Conservation (phyloP, 2,113 vertebrate genomes). For the Catharus fuscescens region DNA sequence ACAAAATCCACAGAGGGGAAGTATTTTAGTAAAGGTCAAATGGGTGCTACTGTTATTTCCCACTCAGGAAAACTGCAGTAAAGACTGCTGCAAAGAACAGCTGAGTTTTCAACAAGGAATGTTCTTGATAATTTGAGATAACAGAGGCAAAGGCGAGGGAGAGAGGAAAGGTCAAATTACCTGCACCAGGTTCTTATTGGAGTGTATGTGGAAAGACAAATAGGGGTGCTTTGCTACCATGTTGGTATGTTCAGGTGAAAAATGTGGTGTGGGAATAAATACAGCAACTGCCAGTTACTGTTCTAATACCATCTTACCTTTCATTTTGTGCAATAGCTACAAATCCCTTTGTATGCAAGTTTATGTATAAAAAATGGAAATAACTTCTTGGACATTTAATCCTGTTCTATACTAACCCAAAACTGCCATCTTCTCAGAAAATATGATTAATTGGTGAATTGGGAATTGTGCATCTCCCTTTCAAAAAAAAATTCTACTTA, state of each 20-base stretch:
- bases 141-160: constrained; percentile 19
- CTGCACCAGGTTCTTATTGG: not conserved
- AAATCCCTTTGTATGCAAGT: not conserved
- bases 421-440: not conserved
- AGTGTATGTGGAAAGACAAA: not conserved
- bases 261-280: not conserved
- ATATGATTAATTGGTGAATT: not conserved
- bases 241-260: not conserved
- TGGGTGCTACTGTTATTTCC: constrained; percentile 3
- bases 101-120: constrained; percentile 56
- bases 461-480: not conserved
- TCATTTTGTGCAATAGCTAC: not conserved
- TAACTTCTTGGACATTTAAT: not conserved
- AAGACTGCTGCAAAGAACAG: constrained; percentile 47
- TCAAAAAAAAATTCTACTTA: not conserved
- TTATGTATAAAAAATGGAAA: not conserved
- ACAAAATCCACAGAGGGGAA: not conserved
- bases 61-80: constrained; percentile 30
- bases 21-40: constrained; percentile 52
- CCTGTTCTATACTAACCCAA: not conserved
- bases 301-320: not conserved
- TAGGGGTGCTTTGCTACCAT: not conserved
- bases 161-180: constrained; percentile 49
- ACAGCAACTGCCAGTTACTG: not conserved
- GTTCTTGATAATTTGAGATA: constrained; percentile 45